Evolutionary conservation across 2,888 invertebrate species (phyloP).

Genomic region (Pheosia tremula): DNA sequence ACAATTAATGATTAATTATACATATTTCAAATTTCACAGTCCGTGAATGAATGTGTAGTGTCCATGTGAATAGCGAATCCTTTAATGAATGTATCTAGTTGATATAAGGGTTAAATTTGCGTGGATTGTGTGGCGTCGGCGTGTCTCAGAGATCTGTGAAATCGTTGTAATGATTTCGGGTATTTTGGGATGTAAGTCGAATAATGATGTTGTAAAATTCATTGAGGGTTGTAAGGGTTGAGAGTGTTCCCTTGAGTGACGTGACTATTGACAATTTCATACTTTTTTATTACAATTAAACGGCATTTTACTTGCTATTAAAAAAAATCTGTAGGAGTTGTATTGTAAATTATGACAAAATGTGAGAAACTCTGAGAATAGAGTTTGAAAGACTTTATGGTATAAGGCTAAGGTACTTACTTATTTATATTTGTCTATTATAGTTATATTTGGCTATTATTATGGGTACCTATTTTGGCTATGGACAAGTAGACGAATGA

Average conservation of each 20-base stretch:
- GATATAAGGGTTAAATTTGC: slow-evolving; percentile 37
- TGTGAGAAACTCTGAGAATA: no score
- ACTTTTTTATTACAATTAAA: slow-evolving; percentile 54
- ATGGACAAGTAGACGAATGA: slow-evolving; percentile 40
- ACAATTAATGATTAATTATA: slow-evolving; percentile 80
- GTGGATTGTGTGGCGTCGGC: slow-evolving; percentile 56
- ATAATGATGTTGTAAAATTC: slow-evolving; percentile 55
- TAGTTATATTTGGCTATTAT: no score
- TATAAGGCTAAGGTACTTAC: no score
- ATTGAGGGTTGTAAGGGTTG: slow-evolving; percentile 49
- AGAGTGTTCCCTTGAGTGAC: slow-evolving; percentile 35
- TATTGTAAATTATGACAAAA: neutral
- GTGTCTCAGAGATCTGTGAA: slow-evolving; percentile 49
- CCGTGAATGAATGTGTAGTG: slow-evolving; percentile 54
- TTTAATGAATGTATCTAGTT: slow-evolving; percentile 19
- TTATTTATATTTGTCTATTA: no score
- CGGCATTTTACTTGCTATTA: slow-evolving; percentile 48
- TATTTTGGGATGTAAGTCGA: slow-evolving; percentile 45
- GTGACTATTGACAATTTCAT: slow-evolving; percentile 59
- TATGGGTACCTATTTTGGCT: neutral
- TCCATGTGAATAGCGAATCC: slow-evolving; percentile 28
- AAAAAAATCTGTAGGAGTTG: slow-evolving; percentile 7
- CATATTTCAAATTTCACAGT: slow-evolving; percentile 60
- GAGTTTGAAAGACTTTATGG: no score
- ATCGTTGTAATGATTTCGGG: slow-evolving; percentile 37